These are phyloP conservation scores for Scaptomyza pallida DNA, from an alignment of 1,140 invertebrate species.

Conservation along the genomic window DNA sequence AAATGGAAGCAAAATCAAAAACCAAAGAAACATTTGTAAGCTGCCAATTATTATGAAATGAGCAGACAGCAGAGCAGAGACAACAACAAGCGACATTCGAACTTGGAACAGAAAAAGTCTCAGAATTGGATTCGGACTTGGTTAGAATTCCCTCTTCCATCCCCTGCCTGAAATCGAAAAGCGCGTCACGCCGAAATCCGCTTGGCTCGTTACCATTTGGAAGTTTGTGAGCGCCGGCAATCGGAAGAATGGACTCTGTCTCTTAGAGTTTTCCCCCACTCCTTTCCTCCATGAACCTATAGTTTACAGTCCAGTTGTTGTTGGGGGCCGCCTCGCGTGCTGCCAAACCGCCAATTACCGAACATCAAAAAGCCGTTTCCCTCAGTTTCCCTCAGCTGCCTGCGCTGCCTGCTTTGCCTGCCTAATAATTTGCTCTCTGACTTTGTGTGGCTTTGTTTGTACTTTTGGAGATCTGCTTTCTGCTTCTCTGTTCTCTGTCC, in stretches of 20 bases:
- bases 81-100: conserved; percentile 62
- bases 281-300: not conserved
- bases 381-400: conserved; percentile 43
- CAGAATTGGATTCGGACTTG: not conserved
- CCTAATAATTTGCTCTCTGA: conserved; percentile 76
- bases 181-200: conserved; percentile 74
- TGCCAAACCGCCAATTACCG: conserved; percentile 81
- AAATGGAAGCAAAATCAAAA: conserved; percentile 71
- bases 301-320: conserved; percentile 21
- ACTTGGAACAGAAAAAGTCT: conserved; percentile 16
- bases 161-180: conserved; percentile 50
- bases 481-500: conserved; percentile 19
- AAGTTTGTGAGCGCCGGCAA: conserved; percentile 61
- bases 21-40: conserved; percentile 78
- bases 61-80: conserved; percentile 60
- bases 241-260: conserved; percentile 52
- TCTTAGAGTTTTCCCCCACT: conserved; percentile 18
- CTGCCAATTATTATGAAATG: conserved; percentile 81
- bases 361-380: conserved; percentile 81
- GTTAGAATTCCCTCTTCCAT: not conserved
- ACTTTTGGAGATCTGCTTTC: conserved; percentile 43
- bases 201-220: conserved; percentile 69
- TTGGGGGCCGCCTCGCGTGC: conserved; percentile 67
- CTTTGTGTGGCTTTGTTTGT: conserved; percentile 76
- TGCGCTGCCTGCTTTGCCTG: conserved; percentile 52